Percentiles rank a stretch among this genome's conserved stretches.
Conservation (phyloP, 2,888 invertebrate genomes). For the Nephrocerus scutellatus region DNA sequence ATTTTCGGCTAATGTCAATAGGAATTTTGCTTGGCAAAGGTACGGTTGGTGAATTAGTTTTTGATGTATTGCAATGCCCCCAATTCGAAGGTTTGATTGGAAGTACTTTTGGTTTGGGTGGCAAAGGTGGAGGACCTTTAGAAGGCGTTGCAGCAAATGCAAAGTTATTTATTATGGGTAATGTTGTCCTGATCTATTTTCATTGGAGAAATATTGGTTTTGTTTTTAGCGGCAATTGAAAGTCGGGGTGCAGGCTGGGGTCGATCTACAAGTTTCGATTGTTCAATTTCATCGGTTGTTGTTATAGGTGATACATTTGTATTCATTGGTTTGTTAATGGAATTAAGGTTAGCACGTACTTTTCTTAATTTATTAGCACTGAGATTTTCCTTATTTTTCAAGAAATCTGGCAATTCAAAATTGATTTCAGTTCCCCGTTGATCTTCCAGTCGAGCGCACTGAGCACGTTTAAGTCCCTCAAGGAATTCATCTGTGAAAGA, state of each 20-base stretch:
- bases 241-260: conserved; percentile 44
- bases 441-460: conserved; percentile 67
- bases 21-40: conserved; percentile 28
- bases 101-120: conserved; percentile 67
- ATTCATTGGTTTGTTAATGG: conserved; percentile 36
- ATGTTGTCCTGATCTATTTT: conserved; percentile 29
- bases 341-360: conserved; percentile 41
- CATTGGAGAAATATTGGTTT: conserved; percentile 34
- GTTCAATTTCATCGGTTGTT: no score
- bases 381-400: conserved; percentile 56
- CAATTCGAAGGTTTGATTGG: conserved; percentile 58
- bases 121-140: conserved; percentile 60
- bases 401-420: conserved; percentile 68
- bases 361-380: conserved; percentile 44
- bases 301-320: no score
- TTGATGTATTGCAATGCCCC: conserved; percentile 37
- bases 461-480: conserved; percentile 67
- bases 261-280: no score
- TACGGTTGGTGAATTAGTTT: conserved; percentile 19
- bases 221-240: conserved; percentile 36
- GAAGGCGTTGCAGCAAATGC: no score
- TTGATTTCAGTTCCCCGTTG: conserved; percentile 72
- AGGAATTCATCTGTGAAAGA: conserved; percentile 58
- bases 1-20: conserved; percentile 33
- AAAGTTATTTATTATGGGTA: no score